Percentiles rank a stretch among this genome's conserved stretches.
Evolutionary conservation across 2,113 vertebrate genomes (phyloP).

Genomic region (Xyliphius kryptos): DNA sequence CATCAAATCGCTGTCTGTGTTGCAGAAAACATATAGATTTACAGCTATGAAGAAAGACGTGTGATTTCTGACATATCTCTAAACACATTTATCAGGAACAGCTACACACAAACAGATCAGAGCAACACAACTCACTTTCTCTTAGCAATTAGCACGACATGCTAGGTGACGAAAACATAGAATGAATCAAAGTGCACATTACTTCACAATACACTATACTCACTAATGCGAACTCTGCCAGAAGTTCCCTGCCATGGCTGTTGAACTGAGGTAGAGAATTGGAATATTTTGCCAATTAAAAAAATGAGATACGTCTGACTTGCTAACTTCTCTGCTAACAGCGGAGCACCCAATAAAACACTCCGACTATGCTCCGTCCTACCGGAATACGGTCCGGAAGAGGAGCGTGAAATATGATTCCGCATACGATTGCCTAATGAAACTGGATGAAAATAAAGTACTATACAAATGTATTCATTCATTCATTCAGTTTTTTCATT

Average conservation of each 20-base stretch:
- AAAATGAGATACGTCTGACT: background rate
- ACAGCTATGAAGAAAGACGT: too few relatives aligned
- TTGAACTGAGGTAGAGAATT: slow-evolving; percentile 50
- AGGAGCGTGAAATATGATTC: background rate
- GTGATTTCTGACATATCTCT: too few relatives aligned
- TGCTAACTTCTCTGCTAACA: background rate
- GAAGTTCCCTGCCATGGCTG: slow-evolving; percentile 70
- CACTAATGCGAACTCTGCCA: slow-evolving; percentile 77
- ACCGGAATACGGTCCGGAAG: background rate
- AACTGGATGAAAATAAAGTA: too few relatives aligned
- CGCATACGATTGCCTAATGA: background rate
- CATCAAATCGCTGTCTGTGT: too few relatives aligned
- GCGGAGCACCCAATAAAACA: slow-evolving; percentile 22
- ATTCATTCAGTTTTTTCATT: too few relatives aligned
- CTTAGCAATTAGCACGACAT: too few relatives aligned
- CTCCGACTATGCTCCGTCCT: slow-evolving; percentile 9
- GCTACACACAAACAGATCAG: too few relatives aligned
- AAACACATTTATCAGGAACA: too few relatives aligned
- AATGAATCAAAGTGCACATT: background rate
- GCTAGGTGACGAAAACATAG: slow-evolving; percentile 7
- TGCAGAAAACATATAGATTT: too few relatives aligned
- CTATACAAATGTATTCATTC: too few relatives aligned
- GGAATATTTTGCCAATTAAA: slow-evolving; percentile 22
- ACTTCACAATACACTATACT: slow-evolving; percentile 28
- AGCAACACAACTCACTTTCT: too few relatives aligned